Evolutionary conservation across 1,140 invertebrate species (phyloP).

Genomic region (Drosophila subobscura): DNA sequence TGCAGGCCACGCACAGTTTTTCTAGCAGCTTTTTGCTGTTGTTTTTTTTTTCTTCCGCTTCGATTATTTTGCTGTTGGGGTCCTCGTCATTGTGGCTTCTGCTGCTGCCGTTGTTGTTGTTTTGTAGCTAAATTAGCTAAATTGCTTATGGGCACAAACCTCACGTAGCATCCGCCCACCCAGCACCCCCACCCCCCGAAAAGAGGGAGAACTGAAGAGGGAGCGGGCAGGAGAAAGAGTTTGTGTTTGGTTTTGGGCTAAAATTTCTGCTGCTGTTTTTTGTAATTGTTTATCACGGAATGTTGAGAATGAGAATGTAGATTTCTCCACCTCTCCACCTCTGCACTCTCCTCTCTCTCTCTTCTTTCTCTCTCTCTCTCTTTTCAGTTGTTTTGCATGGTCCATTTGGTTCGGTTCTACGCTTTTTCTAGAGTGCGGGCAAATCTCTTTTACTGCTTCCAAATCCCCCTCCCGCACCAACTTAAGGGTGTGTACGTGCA

Average conservation of each 20-base stretch:
- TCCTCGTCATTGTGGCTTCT: constrained; percentile 2
- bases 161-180: constrained; percentile 56
- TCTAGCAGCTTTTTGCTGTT: constrained; percentile 4
- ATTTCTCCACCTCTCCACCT: too few relatives aligned
- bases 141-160: constrained; percentile 75
- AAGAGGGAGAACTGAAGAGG: neutral
- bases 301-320: constrained; percentile 4
- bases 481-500: constrained; percentile 56
- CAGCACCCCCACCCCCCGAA: neutral
- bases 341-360: neutral
- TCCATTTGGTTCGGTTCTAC: constrained; percentile 29
- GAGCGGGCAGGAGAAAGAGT: constrained; percentile 12
- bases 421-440: constrained; percentile 2
- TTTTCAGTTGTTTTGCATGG: constrained; percentile 38
- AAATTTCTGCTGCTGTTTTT: constrained; percentile 49
- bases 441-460: constrained; percentile 12
- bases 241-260: constrained; percentile 22
- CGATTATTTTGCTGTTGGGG: constrained; percentile 67
- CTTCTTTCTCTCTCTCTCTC: constrained; percentile 17
- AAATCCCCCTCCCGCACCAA: neutral
- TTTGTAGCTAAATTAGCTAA: constrained; percentile 71
- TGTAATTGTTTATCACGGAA: constrained; percentile 79
- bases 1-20: neutral
- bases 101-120: neutral
- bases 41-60: constrained; percentile 65